Percentiles rank a stretch among this genome's conserved stretches.
Evolutionary conservation across 1,140 invertebrate species (phyloP).

Genomic region (Anagrus nilaparvatae): DNA sequence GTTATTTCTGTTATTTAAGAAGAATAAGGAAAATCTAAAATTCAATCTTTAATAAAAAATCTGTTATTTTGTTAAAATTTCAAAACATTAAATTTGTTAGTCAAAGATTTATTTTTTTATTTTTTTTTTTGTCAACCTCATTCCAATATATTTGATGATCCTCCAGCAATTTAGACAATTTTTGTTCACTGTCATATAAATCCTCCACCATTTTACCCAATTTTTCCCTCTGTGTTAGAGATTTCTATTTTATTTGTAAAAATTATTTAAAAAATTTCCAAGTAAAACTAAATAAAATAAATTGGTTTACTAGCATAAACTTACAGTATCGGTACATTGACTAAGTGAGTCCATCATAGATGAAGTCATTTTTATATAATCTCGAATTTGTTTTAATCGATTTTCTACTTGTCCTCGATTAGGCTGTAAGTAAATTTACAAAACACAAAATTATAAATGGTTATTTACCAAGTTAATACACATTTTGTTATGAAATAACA

Average conservation of each 20-base stretch:
- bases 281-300: constrained; percentile 7
- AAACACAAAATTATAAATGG: constrained; percentile 3
- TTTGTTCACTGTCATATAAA: constrained; percentile 37
- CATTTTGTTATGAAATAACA: background rate
- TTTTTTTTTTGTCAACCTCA: constrained; percentile 34
- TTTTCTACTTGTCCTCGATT: constrained; percentile 47
- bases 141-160: constrained; percentile 29
- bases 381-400: constrained; percentile 49
- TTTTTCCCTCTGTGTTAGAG: constrained; percentile 35
- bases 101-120: no score
- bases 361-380: constrained; percentile 51
- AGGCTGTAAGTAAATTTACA: constrained; percentile 27
- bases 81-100: no score
- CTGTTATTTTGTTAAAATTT: no score
- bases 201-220: constrained; percentile 38
- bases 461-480: background rate
- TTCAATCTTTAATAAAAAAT: no score
- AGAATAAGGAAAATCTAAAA: no score
- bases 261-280: constrained; percentile 9
- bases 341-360: constrained; percentile 51
- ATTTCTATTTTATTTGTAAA: constrained; percentile 25
- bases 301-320: constrained; percentile 14
- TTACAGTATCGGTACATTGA: constrained; percentile 50
- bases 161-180: constrained; percentile 35
- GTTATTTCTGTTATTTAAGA: no score